Conservation (phyloP, 2,113 vertebrate genomes). For the Oceanodroma tethys region DNA sequence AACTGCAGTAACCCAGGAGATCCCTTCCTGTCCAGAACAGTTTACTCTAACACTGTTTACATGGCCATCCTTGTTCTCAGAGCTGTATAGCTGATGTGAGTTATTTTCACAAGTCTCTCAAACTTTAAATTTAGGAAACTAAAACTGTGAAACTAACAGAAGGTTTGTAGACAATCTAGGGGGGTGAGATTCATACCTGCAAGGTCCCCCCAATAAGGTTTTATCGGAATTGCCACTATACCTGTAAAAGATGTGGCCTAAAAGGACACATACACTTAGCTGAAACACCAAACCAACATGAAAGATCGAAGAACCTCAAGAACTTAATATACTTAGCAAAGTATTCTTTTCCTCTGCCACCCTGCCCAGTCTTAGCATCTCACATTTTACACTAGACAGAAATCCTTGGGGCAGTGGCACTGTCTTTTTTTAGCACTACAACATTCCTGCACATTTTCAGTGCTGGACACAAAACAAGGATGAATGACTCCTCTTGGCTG, state of each 20-base stretch:
- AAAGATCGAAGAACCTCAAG: background rate
- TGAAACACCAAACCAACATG: background rate
- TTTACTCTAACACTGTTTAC: background rate
- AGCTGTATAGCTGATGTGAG: background rate
- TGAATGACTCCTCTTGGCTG: conserved; percentile 50
- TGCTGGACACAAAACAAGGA: conserved; percentile 55
- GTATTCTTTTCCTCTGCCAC: background rate
- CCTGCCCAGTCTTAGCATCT: background rate
- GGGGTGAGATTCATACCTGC: background rate
- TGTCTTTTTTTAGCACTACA: conserved; percentile 4
- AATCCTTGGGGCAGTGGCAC: background rate
- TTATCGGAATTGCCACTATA: background rate
- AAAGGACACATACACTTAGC: background rate
- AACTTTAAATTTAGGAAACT: background rate
- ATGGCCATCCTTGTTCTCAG: background rate
- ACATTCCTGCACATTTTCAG: conserved; percentile 46
- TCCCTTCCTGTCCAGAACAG: background rate
- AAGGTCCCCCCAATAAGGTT: background rate
- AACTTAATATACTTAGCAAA: background rate
- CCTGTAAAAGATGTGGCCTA: background rate
- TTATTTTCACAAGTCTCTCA: background rate
- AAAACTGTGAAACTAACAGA: background rate
- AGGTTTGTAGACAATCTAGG: background rate
- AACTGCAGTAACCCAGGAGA: background rate
- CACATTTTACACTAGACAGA: background rate